Evolutionary conservation across 2,113 vertebrate species (phyloP).

Genomic region (Agelaius tricolor): DNA sequence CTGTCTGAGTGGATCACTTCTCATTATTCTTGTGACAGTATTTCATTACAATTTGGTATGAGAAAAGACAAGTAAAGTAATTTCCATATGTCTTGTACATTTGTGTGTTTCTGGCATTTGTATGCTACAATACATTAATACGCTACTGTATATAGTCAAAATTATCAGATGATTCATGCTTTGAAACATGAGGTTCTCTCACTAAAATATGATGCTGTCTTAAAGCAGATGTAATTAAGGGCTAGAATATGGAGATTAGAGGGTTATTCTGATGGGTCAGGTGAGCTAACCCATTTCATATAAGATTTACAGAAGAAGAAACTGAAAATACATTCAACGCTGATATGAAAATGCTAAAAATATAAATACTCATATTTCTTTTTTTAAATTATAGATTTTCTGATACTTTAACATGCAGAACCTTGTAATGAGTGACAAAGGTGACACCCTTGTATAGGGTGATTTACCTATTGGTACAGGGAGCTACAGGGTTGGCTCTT

Average conservation of each 20-base stretch:
- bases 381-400: background rate
- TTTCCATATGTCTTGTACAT: background rate
- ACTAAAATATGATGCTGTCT: background rate
- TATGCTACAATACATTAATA: background rate
- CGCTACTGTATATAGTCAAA: background rate
- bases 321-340: background rate
- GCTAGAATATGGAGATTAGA: background rate
- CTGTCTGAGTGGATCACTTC: background rate
- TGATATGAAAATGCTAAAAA: background rate
- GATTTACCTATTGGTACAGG: background rate
- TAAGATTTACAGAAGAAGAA: background rate
- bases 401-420: background rate
- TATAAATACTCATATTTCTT: background rate
- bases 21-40: background rate
- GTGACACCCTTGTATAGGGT: no score
- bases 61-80: background rate
- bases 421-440: background rate
- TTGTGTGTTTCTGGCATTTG: background rate
- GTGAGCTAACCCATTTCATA: background rate
- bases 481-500: rapidly evolving
- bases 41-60: background rate
- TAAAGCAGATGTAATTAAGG: background rate
- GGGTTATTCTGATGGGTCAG: background rate
- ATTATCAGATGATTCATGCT: background rate
- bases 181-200: background rate